Conservation (phyloP, 2,113 vertebrate species). For the Dromas ardeola region DNA sequence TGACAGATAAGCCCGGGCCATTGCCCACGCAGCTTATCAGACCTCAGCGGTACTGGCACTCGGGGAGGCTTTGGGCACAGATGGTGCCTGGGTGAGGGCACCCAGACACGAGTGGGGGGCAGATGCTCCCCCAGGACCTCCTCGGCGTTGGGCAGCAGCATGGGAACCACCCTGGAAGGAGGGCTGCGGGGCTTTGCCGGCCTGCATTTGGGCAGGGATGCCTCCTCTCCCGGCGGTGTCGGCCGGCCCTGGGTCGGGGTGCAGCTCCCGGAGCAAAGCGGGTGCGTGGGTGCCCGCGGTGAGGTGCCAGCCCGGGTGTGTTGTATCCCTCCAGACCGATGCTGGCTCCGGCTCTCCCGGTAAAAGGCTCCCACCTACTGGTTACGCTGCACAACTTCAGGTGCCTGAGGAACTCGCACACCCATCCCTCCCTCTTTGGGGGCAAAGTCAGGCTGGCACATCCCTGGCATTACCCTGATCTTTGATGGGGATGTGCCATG, state of each 20-base stretch:
- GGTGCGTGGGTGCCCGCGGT: accelerated
- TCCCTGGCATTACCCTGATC: background rate
- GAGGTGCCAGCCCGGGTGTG: background rate
- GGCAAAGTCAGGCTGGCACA: background rate
- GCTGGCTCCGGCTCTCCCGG: background rate
- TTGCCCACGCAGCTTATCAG: background rate
- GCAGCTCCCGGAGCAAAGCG: background rate
- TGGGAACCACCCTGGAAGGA: background rate
- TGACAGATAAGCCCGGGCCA: background rate
- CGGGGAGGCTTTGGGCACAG: background rate
- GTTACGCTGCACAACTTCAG: constrained; percentile 23
- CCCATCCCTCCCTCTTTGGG: background rate
- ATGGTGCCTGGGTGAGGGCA: background rate
- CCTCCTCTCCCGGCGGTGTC: accelerated
- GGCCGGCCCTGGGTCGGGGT: accelerated
- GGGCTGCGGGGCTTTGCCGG: background rate
- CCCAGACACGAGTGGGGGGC: accelerated
- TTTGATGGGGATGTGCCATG: background rate
- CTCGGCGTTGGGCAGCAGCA: accelerated
- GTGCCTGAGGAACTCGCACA: background rate
- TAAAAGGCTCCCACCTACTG: constrained; percentile 69
- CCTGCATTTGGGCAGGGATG: background rate
- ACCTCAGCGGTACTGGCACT: background rate
- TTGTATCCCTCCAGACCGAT: accelerated
- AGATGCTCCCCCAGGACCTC: background rate